Conservation (phyloP, 2,888 invertebrate species). For the Drosophila fulvimacula region DNA sequence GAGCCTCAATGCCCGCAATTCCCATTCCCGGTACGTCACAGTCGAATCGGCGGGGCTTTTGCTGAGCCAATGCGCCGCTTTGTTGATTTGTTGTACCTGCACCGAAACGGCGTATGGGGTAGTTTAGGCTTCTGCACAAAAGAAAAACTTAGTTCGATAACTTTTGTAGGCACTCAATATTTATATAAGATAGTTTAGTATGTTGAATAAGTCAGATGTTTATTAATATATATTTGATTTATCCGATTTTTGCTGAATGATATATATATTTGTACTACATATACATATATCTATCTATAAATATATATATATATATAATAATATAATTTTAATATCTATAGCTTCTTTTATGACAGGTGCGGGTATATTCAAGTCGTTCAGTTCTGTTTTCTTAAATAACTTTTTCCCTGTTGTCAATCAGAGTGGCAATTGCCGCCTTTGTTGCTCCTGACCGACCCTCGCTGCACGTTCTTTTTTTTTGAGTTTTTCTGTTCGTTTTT, state of each 20-base stretch:
- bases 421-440: constrained; percentile 44
- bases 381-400: no score
- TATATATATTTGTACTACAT: neutral
- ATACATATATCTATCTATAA: neutral
- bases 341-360: neutral
- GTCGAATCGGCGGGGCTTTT: constrained; percentile 61
- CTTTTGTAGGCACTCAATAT: neutral
- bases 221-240: neutral
- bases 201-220: neutral
- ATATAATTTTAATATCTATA: neutral
- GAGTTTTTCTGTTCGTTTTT: constrained; percentile 4
- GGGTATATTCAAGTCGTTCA: constrained; percentile 35
- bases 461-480: constrained; percentile 11
- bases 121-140: neutral
- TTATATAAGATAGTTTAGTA: no score
- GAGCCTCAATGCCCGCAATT: constrained; percentile 35
- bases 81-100: constrained; percentile 41
- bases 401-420: constrained; percentile 43
- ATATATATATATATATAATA: neutral
- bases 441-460: constrained; percentile 46
- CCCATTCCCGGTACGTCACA: constrained; percentile 70
- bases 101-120: neutral
- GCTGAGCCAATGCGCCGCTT: constrained; percentile 39
- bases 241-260: neutral
- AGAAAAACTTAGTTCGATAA: neutral